Base-by-base conservation (phyloP, 2,113 vertebrate genomes). In the Lota lota region DNA sequence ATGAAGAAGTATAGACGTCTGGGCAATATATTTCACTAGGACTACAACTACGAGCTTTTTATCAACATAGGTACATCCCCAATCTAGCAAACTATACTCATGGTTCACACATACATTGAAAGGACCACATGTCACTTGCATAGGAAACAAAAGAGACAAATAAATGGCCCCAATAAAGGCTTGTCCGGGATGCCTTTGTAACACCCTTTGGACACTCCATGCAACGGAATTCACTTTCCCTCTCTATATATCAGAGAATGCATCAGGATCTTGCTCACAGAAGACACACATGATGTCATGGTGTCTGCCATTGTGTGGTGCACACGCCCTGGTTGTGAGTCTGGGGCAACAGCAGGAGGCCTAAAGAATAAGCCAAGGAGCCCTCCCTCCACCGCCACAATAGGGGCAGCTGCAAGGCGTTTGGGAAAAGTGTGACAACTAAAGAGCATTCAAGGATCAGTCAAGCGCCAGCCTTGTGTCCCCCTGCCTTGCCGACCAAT, bases 331-430 rank as follows among this genome's bases (percentile, higher is more conserved):
- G 40, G 79, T 72, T 73, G n/a, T 82, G 78, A 87, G 74, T 74
- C 85, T 64, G 76, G 81, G 80, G 79, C 84, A 86, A 85, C 85
- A 86, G 86, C 85, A 87, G 90, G 88, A 85, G 87, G 86, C 78
- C 68, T 61, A 81, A 80, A 88, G 84, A 78, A 85, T 78, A 67
- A 64, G 74, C 76, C 14, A 64, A 84, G 80, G 76, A 87, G 80
- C 78, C 78, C 77, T 70, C 87, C 84, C 69, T 85, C 70, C 15
- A 16, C 0, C 10, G 68, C 73, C 70, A 91, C 90, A 93, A 93
- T 90, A 84, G 89, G 78, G 84, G 89, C 92, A 93, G 91, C 91
- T 93, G 92, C 91, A 84, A 91, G 87, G 90, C 91, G 91, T 91
- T 92, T 92, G 92, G 89, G 91, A 92, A 92, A 92, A 91, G 88